Evolutionary conservation across 2,113 vertebrate species (phyloP).

Genomic region (Prolemur simus): DNA sequence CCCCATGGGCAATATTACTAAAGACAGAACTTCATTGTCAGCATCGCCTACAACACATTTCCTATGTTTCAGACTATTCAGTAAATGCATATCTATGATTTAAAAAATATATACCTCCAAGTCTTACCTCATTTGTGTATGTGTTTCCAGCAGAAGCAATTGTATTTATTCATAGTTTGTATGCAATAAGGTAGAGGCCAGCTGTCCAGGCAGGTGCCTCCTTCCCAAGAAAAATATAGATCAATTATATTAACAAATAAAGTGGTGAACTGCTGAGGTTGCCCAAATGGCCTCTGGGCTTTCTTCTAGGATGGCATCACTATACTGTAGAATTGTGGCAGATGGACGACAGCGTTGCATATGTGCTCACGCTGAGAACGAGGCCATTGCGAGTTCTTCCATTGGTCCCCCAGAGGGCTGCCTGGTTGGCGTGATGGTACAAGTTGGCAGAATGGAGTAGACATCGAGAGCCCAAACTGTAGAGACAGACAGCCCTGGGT

Average conservation of each 20-base stretch:
- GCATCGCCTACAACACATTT: not conserved
- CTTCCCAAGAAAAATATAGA: not conserved
- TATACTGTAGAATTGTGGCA: constrained; percentile 5
- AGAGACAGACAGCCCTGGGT: constrained; percentile 2
- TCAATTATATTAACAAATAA: constrained; percentile 47
- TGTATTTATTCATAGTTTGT: not conserved
- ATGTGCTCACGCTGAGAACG: not conserved
- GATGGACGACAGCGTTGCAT: not conserved
- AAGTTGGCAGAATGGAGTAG: constrained; percentile 30
- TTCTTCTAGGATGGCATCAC: constrained; percentile 21
- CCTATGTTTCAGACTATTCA: not conserved
- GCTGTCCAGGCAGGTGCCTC: not conserved
- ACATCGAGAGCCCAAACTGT: constrained; percentile 4
- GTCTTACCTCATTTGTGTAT: not conserved
- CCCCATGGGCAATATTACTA: not conserved
- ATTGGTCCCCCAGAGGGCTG: not conserved
- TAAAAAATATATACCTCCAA: not conserved
- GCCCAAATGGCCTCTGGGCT: constrained; percentile 32
- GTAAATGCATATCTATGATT: not conserved
- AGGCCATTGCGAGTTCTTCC: not conserved
- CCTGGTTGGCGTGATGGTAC: constrained; percentile 14
- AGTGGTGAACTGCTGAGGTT: not conserved
- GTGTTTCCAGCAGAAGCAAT: not conserved
- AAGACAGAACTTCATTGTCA: constrained; percentile 1
- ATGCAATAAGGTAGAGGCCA: not conserved